phyloP scores from a whole-genome alignment of 2,113 vertebrate species.

The Anguilla japonica region DNA sequence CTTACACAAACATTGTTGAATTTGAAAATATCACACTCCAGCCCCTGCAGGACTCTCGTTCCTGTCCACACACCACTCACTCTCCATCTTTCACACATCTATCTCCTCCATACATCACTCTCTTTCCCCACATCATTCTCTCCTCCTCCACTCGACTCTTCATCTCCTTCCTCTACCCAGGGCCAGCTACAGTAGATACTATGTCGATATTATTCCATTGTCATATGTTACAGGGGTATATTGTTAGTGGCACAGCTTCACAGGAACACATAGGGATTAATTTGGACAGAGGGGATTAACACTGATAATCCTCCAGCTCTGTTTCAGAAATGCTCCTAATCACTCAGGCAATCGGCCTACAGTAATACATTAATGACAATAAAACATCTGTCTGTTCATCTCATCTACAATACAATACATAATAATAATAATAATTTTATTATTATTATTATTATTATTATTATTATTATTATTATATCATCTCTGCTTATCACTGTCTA shows the following conservation, averaged over 20 bases:
- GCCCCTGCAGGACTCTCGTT: too few species aligned
- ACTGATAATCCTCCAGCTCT: background rate
- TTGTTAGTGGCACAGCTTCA: background rate
- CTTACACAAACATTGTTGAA: too few species aligned
- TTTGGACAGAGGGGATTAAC: slow-evolving; percentile 34
- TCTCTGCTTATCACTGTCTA: slow-evolving; percentile 72
- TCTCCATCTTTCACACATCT: too few species aligned
- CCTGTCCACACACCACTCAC: too few species aligned
- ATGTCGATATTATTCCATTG: slow-evolving; percentile 43
- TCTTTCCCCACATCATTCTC: background rate
- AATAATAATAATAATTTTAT: slow-evolving; percentile 44
- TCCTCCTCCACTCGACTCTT: slow-evolving; percentile 13
- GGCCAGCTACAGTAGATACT: slow-evolving; percentile 6
- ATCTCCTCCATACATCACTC: background rate
- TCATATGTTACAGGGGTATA: slow-evolving; percentile 48
- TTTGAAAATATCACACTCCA: too few species aligned
- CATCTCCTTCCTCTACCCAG: too few species aligned
- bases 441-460: too few species aligned
- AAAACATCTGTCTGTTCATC: slow-evolving; percentile 75
- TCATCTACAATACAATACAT: slow-evolving; percentile 65
- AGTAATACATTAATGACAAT: slow-evolving; percentile 50
- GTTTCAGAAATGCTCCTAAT: slow-evolving; percentile 51
- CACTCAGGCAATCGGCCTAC: slow-evolving; percentile 66
- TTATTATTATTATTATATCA: slow-evolving; percentile 46
- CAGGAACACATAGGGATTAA: slow-evolving; percentile 13